A percentile compares a stretch with the other conserved stretches of the same genome.
These are phyloP conservation scores for Eledona agricola DNA, from an alignment of 2,888 invertebrate species.

Conservation along the genomic window DNA sequence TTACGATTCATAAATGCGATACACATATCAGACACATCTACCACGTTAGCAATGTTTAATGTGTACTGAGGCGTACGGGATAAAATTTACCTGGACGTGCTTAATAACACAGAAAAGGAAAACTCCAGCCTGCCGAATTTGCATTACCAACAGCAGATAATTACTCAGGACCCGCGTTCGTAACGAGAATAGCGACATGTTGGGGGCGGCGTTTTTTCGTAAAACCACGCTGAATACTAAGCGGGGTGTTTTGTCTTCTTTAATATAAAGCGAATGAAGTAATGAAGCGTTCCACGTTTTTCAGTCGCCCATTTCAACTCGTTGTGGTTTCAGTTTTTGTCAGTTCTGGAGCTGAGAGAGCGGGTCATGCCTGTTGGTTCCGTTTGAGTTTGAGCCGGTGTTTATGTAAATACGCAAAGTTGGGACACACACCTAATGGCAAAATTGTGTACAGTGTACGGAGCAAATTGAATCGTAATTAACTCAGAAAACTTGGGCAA, in stretches of 20 bases:
- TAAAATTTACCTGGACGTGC: constrained; percentile 28
- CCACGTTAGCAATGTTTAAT: constrained; percentile 28
- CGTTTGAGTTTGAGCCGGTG: constrained; percentile 6
- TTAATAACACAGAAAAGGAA: constrained; percentile 23
- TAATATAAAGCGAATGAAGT: too few relatives aligned
- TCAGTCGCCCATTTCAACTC: too few relatives aligned
- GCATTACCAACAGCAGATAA: constrained; percentile 10
- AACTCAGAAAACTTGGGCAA: constrained; percentile 22
- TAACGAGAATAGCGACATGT: constrained; percentile 13
- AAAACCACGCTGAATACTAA: neutral
- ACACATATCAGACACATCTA: constrained; percentile 26
- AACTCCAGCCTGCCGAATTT: constrained; percentile 21
- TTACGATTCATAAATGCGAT: constrained; percentile 32
- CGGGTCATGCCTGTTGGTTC: constrained; percentile 7
- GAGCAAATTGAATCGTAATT: constrained; percentile 22
- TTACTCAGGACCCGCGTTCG: constrained; percentile 15
- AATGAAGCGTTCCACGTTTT: too few relatives aligned
- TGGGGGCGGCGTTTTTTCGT: constrained; percentile 1
- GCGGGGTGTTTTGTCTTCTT: neutral
- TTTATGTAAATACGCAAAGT: constrained; percentile 27
- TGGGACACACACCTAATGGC: constrained; percentile 10
- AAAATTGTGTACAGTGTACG: constrained; percentile 9
- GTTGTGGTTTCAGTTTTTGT: too few relatives aligned
- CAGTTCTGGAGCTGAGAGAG: too few relatives aligned
- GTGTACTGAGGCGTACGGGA: constrained; percentile 28